Conservation (phyloP, 2,888 invertebrate species). For the Xiphydria camelus region DNA sequence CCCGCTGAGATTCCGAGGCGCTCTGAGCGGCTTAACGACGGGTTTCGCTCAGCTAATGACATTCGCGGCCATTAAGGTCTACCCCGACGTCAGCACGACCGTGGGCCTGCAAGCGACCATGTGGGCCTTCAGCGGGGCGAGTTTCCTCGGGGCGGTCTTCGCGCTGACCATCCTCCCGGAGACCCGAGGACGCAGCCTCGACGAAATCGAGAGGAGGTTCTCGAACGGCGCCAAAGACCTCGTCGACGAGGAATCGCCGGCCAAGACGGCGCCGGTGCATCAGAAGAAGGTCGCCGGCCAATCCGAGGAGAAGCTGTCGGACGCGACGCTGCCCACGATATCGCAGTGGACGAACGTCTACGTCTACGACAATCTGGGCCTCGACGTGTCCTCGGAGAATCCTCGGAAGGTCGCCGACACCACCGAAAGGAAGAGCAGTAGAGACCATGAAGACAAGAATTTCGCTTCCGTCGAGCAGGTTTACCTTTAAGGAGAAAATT, state of each 20-base stretch:
- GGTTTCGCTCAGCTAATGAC: constrained; percentile 72
- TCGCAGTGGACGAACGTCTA: constrained; percentile 33
- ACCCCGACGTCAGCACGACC: constrained; percentile 65
- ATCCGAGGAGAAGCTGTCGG: constrained; percentile 39
- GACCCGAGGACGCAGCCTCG: constrained; percentile 70
- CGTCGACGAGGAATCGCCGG: constrained; percentile 9
- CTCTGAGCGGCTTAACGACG: constrained; percentile 72
- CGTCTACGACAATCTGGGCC: constrained; percentile 41
- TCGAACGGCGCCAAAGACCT: constrained; percentile 54
- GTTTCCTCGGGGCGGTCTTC: constrained; percentile 66
- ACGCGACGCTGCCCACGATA: constrained; percentile 36
- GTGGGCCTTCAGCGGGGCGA: constrained; percentile 66
- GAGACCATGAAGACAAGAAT: neutral
- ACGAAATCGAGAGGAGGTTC: constrained; percentile 70
- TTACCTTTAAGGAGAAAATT: constrained; percentile 21
- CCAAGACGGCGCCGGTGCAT: constrained; percentile 11
- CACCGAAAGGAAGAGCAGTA: neutral
- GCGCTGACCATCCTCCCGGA: constrained; percentile 68
- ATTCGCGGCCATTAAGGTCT: constrained; percentile 72
- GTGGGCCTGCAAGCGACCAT: constrained; percentile 68
- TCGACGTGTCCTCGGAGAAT: constrained; percentile 34
- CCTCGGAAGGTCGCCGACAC: neutral
- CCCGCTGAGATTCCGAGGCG: constrained; percentile 69
- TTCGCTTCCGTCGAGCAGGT: constrained; percentile 29
- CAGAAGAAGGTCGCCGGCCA: constrained; percentile 35